These are phyloP conservation scores for Eupithecia subumbrata DNA, from an alignment of 2,888 invertebrate genomes.

Conservation along the genomic window DNA sequence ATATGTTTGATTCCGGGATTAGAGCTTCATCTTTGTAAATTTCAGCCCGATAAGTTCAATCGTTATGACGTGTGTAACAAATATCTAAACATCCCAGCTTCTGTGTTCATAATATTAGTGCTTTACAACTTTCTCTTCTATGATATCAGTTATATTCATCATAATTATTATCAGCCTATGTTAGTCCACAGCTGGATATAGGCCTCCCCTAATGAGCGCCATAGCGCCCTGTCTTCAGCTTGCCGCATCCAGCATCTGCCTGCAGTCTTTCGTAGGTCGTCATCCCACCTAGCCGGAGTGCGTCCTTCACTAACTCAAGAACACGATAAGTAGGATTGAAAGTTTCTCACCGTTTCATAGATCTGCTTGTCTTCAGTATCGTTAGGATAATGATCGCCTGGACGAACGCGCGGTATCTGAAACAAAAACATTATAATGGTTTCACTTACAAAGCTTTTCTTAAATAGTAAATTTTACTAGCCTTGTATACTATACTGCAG, in stretches of 20 bases:
- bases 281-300: not conserved
- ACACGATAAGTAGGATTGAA: not conserved
- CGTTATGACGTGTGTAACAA: too few relatives aligned
- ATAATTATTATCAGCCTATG: not conserved
- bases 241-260: not conserved
- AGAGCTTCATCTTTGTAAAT: too few relatives aligned
- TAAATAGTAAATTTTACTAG: too few relatives aligned
- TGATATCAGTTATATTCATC: too few relatives aligned
- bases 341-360: constrained; percentile 85
- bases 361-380: constrained; percentile 85
- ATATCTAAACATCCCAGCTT: too few relatives aligned
- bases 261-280: not conserved
- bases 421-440: constrained; percentile 16
- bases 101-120: too few relatives aligned
- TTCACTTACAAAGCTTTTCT: too few relatives aligned
- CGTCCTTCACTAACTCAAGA: not conserved
- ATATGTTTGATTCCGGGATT: too few relatives aligned
- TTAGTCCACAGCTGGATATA: not conserved
- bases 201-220: not conserved
- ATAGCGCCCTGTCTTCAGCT: not conserved
- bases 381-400: constrained; percentile 77
- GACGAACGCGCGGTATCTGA: constrained; percentile 75
- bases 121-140: not conserved
- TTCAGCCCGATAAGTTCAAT: too few relatives aligned
- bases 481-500: too few relatives aligned